phyloP scores from a whole-genome alignment of 2,797 vertebrate species.

The Bucorvus abyssinicus region DNA sequence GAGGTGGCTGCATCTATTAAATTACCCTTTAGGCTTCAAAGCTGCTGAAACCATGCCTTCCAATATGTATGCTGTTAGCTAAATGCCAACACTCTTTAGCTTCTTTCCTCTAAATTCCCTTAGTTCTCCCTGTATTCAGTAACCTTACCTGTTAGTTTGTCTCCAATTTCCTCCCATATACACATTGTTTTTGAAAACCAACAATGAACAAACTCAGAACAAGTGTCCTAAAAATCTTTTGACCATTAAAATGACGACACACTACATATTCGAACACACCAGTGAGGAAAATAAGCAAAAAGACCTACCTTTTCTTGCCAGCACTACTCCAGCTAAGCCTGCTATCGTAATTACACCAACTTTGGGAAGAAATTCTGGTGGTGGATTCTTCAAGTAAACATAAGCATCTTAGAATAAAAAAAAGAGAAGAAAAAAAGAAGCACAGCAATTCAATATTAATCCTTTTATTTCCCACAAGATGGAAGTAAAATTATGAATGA shows the following conservation, averaged over 20 bases:
- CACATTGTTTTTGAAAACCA: neutral
- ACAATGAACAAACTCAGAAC: neutral
- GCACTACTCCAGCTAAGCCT: conserved; percentile 83
- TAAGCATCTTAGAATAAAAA: conserved; percentile 80
- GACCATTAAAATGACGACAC: neutral
- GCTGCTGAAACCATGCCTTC: neutral
- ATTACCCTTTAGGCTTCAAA: neutral
- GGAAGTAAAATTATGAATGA: neutral
- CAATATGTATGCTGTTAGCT: neutral
- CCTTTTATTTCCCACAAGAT: neutral
- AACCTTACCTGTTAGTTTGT: neutral
- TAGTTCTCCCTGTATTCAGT: neutral
- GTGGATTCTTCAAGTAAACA: conserved; percentile 88
- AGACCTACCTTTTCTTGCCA: conserved; percentile 85
- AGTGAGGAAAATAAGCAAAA: neutral
- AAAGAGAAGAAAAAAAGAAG: neutral
- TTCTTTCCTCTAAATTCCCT: neutral
- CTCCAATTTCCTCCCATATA: neutral
- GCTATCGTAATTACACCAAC: conserved; percentile 83
- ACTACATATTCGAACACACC: neutral
- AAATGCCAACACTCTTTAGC: neutral
- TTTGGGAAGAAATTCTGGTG: conserved; percentile 86
- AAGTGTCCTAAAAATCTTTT: neutral
- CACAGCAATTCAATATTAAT: neutral
- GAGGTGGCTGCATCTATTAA: neutral